phyloP scores from a whole-genome alignment of 2,888 invertebrate species.

The Odontocolon sp. region DNA sequence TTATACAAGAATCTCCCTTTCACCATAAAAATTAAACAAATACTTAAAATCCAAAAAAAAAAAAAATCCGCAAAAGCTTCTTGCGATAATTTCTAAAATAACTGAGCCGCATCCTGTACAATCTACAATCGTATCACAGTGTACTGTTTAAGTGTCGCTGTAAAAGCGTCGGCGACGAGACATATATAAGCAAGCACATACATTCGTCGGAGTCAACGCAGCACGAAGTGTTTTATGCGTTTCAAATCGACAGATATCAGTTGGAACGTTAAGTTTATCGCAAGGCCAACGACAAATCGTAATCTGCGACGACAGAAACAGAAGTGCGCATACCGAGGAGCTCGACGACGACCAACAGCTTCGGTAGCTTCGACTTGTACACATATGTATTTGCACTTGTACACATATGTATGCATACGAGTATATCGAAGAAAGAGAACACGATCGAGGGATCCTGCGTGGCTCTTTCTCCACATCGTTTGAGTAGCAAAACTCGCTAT shows the following conservation, averaged over 20 bases:
- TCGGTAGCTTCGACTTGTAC: conserved; percentile 4
- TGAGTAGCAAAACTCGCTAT: conserved; percentile 6
- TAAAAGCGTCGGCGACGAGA: too few relatives aligned
- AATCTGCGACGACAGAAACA: conserved; percentile 68
- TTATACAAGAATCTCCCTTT: too few relatives aligned
- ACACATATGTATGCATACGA: conserved; percentile 26
- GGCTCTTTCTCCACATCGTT: conserved; percentile 8
- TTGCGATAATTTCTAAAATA: too few relatives aligned
- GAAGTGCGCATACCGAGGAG: conserved; percentile 67
- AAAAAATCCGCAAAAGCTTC: too few relatives aligned
- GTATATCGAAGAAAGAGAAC: conserved; percentile 6
- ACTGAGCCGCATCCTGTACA: too few relatives aligned
- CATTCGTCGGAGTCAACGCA: too few relatives aligned
- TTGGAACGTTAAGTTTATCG: conserved; percentile 77
- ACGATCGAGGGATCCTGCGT: neutral
- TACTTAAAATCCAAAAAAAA: too few relatives aligned
- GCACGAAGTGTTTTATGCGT: conserved; percentile 74
- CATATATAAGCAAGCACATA: too few relatives aligned
- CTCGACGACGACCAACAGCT: conserved; percentile 31
- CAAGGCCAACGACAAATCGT: conserved; percentile 79
- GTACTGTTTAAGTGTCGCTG: too few relatives aligned
- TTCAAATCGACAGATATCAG: conserved; percentile 75
- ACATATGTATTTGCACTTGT: conserved; percentile 14
- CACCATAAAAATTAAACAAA: too few relatives aligned
- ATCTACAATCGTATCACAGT: too few relatives aligned